A percentile compares a stretch with the other conserved stretches of the same genome.
phyloP scores from a whole-genome alignment of 1,140 invertebrate species.

The Aradophagus sp. region DNA sequence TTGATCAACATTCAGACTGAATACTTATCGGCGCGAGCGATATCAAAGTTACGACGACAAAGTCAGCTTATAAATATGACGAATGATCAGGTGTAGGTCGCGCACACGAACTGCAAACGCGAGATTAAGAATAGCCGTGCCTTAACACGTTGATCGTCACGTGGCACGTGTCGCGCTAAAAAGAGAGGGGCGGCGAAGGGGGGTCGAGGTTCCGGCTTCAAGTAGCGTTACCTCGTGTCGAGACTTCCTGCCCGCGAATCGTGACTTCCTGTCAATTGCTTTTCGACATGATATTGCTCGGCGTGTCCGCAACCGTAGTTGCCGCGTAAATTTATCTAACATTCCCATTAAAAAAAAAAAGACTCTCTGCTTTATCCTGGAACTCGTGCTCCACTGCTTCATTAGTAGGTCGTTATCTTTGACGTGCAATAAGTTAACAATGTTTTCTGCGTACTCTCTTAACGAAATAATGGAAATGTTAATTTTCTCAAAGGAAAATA shows the following conservation, averaged over 20 bases:
- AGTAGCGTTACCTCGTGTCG: constrained; percentile 59
- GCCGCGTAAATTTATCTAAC: too few relatives aligned
- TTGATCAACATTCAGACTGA: too few relatives aligned
- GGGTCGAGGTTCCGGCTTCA: constrained; percentile 60
- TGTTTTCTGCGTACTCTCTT: too few relatives aligned
- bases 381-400: too few relatives aligned
- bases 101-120: constrained; percentile 10
- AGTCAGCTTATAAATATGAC: constrained; percentile 10
- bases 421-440: too few relatives aligned
- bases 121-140: constrained; percentile 21
- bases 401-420: too few relatives aligned
- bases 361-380: too few relatives aligned
- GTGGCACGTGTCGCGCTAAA: constrained; percentile 36
- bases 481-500: too few relatives aligned
- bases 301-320: constrained; percentile 2
- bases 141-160: constrained; percentile 54
- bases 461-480: too few relatives aligned
- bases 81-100: constrained; percentile 9
- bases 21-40: too few relatives aligned
- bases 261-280: constrained; percentile 52
- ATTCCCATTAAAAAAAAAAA: too few relatives aligned
- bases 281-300: constrained; percentile 10
- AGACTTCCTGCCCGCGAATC: constrained; percentile 64
- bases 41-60: background rate
- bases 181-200: too few relatives aligned